A percentile compares a stretch with the other conserved stretches of the same genome.
Conservation (phyloP, 2,888 invertebrate species). For the Lasioglossum malachurum region DNA sequence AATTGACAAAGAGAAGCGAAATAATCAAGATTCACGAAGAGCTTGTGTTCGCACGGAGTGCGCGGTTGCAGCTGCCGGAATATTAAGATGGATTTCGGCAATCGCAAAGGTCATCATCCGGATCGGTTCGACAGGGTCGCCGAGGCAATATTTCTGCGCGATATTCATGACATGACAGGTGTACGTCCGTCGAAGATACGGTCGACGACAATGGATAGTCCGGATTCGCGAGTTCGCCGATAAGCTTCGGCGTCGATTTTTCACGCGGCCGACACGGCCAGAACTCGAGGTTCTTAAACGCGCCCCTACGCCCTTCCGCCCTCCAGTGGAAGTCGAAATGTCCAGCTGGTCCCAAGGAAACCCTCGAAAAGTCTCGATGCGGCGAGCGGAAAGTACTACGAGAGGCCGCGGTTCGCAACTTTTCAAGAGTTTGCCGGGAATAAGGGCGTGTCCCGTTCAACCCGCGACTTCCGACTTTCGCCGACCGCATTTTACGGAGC, state of each 20-base stretch:
- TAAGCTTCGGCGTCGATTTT: conserved; percentile 61
- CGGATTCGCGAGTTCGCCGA: conserved; percentile 35
- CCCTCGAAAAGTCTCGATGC: conserved; percentile 56
- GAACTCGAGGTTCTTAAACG: conserved; percentile 63
- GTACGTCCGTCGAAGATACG: conserved; percentile 63
- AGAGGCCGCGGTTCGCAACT: conserved; percentile 44
- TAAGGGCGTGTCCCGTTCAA: conserved; percentile 49
- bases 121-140: background rate
- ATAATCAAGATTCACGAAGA: background rate
- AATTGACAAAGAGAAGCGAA: background rate
- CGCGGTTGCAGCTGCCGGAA: background rate
- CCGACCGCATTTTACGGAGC: background rate
- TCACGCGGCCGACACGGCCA: conserved; percentile 53
- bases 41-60: background rate
- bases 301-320: background rate
- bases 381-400: conserved; percentile 52
- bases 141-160: conserved; percentile 35
- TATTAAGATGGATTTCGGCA: background rate
- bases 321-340: conserved; percentile 61
- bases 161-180: conserved; percentile 48
- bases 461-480: conserved; percentile 30
- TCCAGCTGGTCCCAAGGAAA: conserved; percentile 49
- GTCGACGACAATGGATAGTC: conserved; percentile 48
- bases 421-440: conserved; percentile 28
- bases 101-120: background rate